Percentiles rank a stretch among this genome's conserved stretches.
phyloP scores from a whole-genome alignment of 2,797 vertebrate species.

The Falco berigora region DNA sequence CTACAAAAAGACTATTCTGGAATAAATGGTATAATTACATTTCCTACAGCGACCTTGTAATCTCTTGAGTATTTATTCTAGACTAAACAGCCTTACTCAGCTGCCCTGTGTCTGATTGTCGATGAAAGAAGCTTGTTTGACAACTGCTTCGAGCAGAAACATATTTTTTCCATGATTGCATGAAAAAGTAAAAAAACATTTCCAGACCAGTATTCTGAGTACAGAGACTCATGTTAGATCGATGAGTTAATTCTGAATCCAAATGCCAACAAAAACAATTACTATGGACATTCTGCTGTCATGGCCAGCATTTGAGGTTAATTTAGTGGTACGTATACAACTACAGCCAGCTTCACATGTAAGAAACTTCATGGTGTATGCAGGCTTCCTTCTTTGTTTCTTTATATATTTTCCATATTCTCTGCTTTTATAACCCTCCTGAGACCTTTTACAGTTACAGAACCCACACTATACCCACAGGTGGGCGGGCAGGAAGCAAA shows the following conservation, averaged over 20 bases:
- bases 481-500: slow-evolving; percentile 65
- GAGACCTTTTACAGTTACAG: slow-evolving; percentile 59
- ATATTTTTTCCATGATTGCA: slow-evolving; percentile 88
- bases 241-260: slow-evolving; percentile 84
- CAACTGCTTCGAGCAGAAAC: slow-evolving; percentile 84
- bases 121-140: slow-evolving; percentile 90
- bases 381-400: slow-evolving; percentile 56
- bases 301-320: slow-evolving; percentile 82
- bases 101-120: slow-evolving; percentile 81
- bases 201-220: slow-evolving; percentile 79
- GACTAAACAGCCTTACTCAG: slow-evolving; percentile 93
- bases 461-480: slow-evolving; percentile 68
- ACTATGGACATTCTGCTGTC: slow-evolving; percentile 80
- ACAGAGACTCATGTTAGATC: slow-evolving; percentile 80
- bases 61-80: slow-evolving; percentile 86
- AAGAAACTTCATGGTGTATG: slow-evolving; percentile 26
- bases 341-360: slow-evolving; percentile 48
- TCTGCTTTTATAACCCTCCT: slow-evolving; percentile 62
- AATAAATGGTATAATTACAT: slow-evolving; percentile 79
- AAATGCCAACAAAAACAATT: slow-evolving; percentile 88
- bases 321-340: slow-evolving; percentile 54
- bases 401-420: slow-evolving; percentile 72
- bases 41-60: slow-evolving; percentile 82
- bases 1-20: slow-evolving; percentile 71
- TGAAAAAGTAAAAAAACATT: slow-evolving; percentile 77